Evolutionary conservation across 2,113 vertebrate species (phyloP).

Genomic region (Erinaceus europaeus): DNA sequence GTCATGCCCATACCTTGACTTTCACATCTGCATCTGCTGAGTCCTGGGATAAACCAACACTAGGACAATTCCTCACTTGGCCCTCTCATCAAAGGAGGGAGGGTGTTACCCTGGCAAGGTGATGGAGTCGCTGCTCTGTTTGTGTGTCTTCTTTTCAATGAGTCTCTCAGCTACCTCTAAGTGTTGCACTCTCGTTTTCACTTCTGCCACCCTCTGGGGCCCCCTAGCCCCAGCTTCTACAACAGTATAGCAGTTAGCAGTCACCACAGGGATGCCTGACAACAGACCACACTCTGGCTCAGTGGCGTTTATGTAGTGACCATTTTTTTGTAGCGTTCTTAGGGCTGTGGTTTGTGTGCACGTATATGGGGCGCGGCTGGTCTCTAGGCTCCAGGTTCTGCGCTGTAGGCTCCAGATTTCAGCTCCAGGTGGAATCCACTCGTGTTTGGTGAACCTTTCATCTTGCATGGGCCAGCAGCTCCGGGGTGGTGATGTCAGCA

Average conservation of each 20-base stretch:
- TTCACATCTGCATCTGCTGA: background rate
- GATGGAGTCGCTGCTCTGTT: background rate
- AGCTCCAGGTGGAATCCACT: background rate
- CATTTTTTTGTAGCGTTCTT: background rate
- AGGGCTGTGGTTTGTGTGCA: background rate
- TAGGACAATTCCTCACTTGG: background rate
- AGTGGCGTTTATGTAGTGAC: background rate
- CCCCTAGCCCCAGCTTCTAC: background rate
- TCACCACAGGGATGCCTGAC: background rate
- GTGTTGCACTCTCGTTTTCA: background rate
- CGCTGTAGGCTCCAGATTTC: background rate
- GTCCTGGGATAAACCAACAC: background rate
- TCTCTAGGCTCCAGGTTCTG: background rate
- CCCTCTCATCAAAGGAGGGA: slow-evolving; percentile 19
- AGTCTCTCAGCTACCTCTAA: background rate
- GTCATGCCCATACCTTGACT: background rate
- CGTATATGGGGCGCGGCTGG: background rate
- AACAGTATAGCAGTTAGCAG: background rate
- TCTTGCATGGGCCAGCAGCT: background rate
- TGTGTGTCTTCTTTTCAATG: background rate
- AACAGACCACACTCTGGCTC: background rate
- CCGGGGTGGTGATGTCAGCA: background rate
- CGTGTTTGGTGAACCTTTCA: background rate
- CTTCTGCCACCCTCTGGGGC: background rate
- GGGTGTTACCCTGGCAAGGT: background rate